Percentiles rank a stretch among this genome's conserved stretches.
phyloP scores from a whole-genome alignment of 2,113 vertebrate species.

The Toxotes jaculatrix region DNA sequence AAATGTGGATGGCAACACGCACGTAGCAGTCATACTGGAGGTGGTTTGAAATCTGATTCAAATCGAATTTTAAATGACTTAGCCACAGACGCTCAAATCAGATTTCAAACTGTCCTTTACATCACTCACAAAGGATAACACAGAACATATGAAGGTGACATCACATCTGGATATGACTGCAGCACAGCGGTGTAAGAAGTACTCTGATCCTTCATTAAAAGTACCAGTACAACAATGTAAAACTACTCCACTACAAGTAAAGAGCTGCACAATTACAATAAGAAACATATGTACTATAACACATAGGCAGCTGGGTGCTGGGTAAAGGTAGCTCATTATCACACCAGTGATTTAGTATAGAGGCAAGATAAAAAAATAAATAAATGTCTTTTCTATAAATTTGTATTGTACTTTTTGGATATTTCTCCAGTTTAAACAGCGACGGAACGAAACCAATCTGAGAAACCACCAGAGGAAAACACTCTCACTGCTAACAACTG shows the following conservation, averaged over 20 bases:
- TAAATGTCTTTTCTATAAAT: not conserved
- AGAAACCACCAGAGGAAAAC: not conserved
- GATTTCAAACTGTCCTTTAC: conserved; percentile 40
- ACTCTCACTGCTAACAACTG: not conserved
- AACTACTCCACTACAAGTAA: not conserved
- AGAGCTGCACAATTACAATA: too few relatives aligned
- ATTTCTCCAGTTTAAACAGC: not conserved
- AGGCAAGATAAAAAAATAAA: not conserved
- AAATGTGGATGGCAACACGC: conserved; percentile 7
- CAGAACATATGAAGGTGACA: conserved; percentile 64
- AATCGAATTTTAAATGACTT: conserved; percentile 51
- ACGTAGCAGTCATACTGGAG: not conserved
- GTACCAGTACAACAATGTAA: not conserved
- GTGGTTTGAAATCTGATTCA: conserved; percentile 61
- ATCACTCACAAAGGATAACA: conserved; percentile 37
- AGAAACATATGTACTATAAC: too few relatives aligned
- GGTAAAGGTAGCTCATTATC: not conserved
- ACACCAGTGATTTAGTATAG: not conserved
- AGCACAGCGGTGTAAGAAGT: not conserved
- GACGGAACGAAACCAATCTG: not conserved
- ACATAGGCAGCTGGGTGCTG: not conserved
- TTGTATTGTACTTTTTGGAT: not conserved
- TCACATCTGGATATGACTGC: conserved; percentile 48
- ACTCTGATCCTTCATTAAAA: not conserved
- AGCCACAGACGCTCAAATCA: conserved; percentile 39